A percentile compares a stretch with the other conserved stretches of the same genome.
Evolutionary conservation across 2,113 vertebrate genomes (phyloP).

Genomic region (Aleadryas rufinucha): DNA sequence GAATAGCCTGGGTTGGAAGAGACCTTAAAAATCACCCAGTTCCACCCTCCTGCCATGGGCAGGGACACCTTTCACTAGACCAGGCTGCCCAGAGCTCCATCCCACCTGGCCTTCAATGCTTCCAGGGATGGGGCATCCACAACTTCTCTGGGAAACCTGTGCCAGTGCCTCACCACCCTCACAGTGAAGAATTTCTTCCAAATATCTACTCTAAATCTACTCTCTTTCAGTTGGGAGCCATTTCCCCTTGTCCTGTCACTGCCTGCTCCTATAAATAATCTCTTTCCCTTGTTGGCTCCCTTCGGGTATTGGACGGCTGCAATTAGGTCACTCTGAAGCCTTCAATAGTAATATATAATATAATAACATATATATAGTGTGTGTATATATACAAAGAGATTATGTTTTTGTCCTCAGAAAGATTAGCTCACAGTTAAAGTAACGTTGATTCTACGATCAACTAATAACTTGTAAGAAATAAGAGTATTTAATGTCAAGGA

Average conservation of each 20-base stretch:
- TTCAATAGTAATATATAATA: background rate
- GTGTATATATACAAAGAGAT: rapidly evolving
- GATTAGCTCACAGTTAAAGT: background rate
- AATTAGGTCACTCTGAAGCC: background rate
- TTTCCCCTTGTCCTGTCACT: background rate
- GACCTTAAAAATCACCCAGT: background rate
- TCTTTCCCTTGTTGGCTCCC: no score
- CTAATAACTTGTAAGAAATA: background rate
- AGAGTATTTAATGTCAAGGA: background rate
- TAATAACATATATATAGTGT: background rate
- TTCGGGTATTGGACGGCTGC: background rate
- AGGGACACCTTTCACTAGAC: rapidly evolving
- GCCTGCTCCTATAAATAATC: background rate
- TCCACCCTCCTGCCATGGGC: background rate
- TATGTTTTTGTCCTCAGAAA: background rate
- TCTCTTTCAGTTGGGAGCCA: background rate
- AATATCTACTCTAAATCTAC: background rate
- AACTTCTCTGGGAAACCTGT: background rate
- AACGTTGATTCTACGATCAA: background rate
- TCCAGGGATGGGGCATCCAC: rapidly evolving
- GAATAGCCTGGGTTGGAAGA: background rate
- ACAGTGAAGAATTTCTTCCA: background rate
- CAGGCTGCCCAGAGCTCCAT: background rate
- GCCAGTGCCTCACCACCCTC: background rate
- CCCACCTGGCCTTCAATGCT: rapidly evolving